Base-by-base conservation (phyloP, 2,888 invertebrate species). In the Oxyteleia sp. region DNA sequence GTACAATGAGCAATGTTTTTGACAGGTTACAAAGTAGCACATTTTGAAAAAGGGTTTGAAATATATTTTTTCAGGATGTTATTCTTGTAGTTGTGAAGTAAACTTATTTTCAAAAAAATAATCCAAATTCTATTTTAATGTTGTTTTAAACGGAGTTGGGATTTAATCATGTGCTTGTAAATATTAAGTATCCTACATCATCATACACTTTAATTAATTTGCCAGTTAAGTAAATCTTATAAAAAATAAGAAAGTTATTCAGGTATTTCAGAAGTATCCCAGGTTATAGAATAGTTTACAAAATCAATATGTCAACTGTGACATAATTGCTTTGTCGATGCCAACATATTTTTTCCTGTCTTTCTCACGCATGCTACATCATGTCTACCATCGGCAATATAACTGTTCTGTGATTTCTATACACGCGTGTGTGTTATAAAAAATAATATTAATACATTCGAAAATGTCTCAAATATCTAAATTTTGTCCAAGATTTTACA, bases 291-390 rank as follows among this genome's bases (percentile, higher is more conserved):
- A 43, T 43, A 43, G 43, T 43, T 43, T 43, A 29, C 53, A 53
- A 53, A 53, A 53, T 53, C 53, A 53, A 53, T 53, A 53, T 53
- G 53, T 53, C 32, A 32, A 53, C 53, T 53, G 29, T 51, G 51
- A 51, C 51, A 51, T 51, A 51, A 51, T 51, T 51, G 51, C 51
- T 51, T 51, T 32, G 32, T 32, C 32, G 32, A 32, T 32, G 32
- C 32, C 32, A 32, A 32, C 32, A 32, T 32, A 32, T 32, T 32
- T 32, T 32, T 32, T 32, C 5, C 10, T 32, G 32, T 32, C 32
- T 32, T 32, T 1, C 32, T 32, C 32, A 32, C 32, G 32, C 32
- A 32, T n/a, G n/a, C n/a, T n/a, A n/a, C n/a, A n/a, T n/a, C n/a
- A n/a, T n/a, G n/a, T n/a, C n/a, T n/a, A n/a, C n/a, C n/a, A n/a